Base-by-base conservation (phyloP, 2,113 vertebrate species). In the Xiphophorus hellerii region DNA sequence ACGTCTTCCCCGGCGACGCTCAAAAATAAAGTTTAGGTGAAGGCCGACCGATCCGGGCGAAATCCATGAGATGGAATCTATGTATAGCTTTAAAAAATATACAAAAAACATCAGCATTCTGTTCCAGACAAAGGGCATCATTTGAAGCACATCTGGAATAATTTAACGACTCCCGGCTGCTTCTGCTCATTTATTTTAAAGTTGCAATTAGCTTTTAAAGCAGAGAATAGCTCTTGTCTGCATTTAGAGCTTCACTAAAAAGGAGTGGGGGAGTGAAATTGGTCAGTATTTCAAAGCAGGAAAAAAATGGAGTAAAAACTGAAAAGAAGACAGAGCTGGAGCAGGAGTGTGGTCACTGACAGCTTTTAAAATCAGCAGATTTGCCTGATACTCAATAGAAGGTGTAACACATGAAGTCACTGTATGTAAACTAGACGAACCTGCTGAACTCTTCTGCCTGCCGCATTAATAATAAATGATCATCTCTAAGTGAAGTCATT, bases 21-120 rank as follows among this genome's bases (percentile, higher is more conserved):
- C 28, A 22, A 67, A 63, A 58, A 29, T 42, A 39, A 78, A 3
- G 68, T 76, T 14, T 73, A 76, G 66, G 74, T 48, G 74, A 73
- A 44, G n/a, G 7, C 37, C 30, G 29, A 29, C 62, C 6, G 15
- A 31, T 31, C 11, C 10, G 1, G 20, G 22, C 22, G 11, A n/a
- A 10, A 7, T 48, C 44, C 17, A 2, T 7, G 1, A 58, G 51
- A 58, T 17, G 51, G 51, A n/a, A 8, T 58, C 7, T 25, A 5
- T 9, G 51, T n/a, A 3, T 2, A n/a, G 25, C 10, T 58, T 3
- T 37, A 0, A 37, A 37, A 37, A 33, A 6, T 7, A 33, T 7
- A 33, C 1, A 33, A 7, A 51, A 51, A 51, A 8, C 48, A 22
- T 51, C 20, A 2, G 48, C 0, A 51, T 22, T 7, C 51, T n/a